A percentile compares a stretch with the other conserved stretches of the same genome.
phyloP scores from a whole-genome alignment of 2,113 vertebrate genomes.

The Nerophis lumbriciformis region DNA sequence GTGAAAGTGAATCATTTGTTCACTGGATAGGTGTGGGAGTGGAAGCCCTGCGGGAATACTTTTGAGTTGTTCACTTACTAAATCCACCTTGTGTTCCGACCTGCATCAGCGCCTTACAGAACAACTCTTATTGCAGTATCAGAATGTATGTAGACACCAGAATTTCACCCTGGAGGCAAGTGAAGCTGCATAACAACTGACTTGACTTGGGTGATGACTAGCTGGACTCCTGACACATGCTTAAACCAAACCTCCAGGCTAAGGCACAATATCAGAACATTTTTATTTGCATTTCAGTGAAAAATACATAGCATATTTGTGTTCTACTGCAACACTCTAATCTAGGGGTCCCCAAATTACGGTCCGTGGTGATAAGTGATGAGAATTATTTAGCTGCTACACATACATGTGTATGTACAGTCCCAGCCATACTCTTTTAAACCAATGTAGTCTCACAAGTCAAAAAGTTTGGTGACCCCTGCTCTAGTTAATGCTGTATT shows the following conservation, averaged over 20 bases:
- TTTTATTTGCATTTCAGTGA: too few relatives aligned
- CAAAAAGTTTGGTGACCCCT: too few relatives aligned
- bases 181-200: slow-evolving; percentile 7
- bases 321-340: background rate
- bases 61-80: slow-evolving; percentile 38
- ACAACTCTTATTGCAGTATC: slow-evolving; percentile 3
- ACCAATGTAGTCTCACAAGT: too few relatives aligned
- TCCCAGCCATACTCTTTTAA: too few relatives aligned
- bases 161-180: slow-evolving; percentile 7
- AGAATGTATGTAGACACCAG: slow-evolving; percentile 34
- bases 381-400: too few relatives aligned
- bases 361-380: too few relatives aligned
- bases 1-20: slow-evolving; percentile 42
- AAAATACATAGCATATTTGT: too few relatives aligned
- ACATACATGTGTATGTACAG: too few relatives aligned
- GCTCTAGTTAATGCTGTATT: background rate
- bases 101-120: slow-evolving; percentile 32
- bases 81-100: slow-evolving; percentile 50
- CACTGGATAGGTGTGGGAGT: slow-evolving; percentile 27
- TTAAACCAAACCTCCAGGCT: background rate
- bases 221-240: background rate
- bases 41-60: slow-evolving; percentile 25
- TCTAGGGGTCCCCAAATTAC: too few relatives aligned
- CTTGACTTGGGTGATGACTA: slow-evolving; percentile 6
- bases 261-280: background rate